Conservation (phyloP, 2,797 vertebrate species). For the Carduelis carduelis region DNA sequence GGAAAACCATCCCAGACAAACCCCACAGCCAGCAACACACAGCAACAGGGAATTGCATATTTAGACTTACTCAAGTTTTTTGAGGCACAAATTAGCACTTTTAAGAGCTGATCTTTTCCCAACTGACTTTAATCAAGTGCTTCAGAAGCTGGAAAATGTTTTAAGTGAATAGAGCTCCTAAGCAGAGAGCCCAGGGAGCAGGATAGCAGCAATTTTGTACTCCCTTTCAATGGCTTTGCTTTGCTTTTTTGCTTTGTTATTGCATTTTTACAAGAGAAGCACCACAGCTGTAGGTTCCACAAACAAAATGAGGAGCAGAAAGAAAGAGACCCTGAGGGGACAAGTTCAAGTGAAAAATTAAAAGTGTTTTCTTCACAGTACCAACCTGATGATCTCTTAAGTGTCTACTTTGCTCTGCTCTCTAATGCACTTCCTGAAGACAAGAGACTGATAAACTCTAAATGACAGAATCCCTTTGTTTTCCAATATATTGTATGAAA, state of each 20-base stretch:
- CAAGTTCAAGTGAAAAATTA: conserved; percentile 4
- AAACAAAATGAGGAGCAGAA: not conserved
- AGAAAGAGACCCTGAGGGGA: not conserved
- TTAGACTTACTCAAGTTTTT: conserved; percentile 62
- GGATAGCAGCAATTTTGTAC: not conserved
- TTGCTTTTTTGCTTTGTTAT: not conserved
- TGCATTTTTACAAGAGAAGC: not conserved
- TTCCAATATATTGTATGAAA: not conserved
- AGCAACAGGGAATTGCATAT: conserved; percentile 32
- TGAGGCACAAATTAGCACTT: conserved; percentile 71
- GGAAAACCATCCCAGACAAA: not conserved
- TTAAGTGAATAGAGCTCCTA: conserved; percentile 70
- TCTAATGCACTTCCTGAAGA: not conserved
- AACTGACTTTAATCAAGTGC: conserved; percentile 75
- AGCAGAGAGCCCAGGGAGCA: conserved; percentile 53
- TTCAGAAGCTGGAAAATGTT: conserved; percentile 69
- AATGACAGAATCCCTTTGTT: not conserved
- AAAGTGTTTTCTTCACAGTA: not conserved
- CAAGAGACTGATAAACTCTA: not conserved
- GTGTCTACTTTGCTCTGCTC: not conserved
- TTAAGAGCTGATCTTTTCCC: conserved; percentile 70
- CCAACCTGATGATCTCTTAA: not conserved
- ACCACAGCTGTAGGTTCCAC: conserved; percentile 1
- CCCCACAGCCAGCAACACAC: not conserved
- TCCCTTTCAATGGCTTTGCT: not conserved